Percentiles rank a stretch among this genome's conserved stretches.
Conservation (phyloP, 2,113 vertebrate species). For the Chaetops frenatus region DNA sequence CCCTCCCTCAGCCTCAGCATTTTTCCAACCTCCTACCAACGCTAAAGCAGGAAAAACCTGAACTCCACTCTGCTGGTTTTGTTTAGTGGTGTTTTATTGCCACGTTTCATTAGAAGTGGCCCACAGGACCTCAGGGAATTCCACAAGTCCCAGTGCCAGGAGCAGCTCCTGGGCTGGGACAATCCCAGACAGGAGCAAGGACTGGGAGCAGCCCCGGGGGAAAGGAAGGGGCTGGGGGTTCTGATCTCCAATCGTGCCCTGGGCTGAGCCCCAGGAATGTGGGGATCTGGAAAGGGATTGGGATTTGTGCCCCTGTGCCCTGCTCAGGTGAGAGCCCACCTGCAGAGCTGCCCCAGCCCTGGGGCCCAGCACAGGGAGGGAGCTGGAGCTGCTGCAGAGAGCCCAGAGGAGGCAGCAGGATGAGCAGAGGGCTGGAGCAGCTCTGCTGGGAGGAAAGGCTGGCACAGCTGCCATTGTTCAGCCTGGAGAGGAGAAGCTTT, state of each 20-base stretch:
- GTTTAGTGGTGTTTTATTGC: not conserved
- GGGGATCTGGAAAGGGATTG: not conserved
- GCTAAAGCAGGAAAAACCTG: not conserved
- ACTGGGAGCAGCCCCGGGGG: not conserved
- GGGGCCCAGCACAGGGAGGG: no score
- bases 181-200: rapidly evolving
- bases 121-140: not conserved
- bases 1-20: not conserved
- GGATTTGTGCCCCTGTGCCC: not conserved
- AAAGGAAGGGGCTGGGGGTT: no score
- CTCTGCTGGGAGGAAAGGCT: no score
- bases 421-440: no score
- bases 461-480: no score
- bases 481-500: no score
- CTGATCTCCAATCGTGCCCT: rapidly evolving
- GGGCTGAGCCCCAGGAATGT: not conserved
- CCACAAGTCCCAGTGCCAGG: not conserved
- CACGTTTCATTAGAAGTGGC: rapidly evolving
- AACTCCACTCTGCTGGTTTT: not conserved
- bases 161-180: not conserved
- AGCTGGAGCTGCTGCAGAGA: no score
- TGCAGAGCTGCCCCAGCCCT: no score
- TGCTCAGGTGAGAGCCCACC: no score
- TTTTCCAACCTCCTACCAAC: no score
- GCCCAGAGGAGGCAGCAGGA: no score